Evolutionary conservation across 2,113 vertebrate genomes (phyloP).

Genomic region (Acrocephalus arundinaceus): DNA sequence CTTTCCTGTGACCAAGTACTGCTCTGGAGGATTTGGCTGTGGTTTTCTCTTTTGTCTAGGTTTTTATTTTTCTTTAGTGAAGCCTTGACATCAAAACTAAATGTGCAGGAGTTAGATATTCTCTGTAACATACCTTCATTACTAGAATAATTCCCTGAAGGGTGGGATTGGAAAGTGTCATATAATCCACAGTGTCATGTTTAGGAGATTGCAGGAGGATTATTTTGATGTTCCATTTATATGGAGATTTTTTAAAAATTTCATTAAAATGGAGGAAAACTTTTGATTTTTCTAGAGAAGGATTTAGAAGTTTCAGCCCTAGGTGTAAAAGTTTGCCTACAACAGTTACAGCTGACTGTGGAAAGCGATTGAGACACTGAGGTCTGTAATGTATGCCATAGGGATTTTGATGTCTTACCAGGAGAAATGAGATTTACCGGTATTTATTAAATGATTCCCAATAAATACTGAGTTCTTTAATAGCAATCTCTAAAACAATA

Average conservation of each 20-base stretch:
- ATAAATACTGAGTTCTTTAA: neutral
- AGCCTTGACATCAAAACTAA: neutral
- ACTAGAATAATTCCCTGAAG: neutral
- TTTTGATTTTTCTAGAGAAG: neutral
- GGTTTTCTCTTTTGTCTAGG: neutral
- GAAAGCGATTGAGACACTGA: neutral
- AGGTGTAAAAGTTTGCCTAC: neutral
- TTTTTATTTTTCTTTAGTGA: neutral
- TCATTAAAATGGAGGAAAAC: neutral
- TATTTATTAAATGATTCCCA: neutral
- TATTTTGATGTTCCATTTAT: neutral
- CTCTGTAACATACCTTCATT: neutral
- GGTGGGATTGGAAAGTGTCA: neutral
- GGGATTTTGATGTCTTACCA: neutral
- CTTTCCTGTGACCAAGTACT: conserved; percentile 27
- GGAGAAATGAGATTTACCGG: neutral
- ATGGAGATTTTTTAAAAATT: too few species aligned
- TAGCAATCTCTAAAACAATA: neutral
- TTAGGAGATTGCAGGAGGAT: neutral
- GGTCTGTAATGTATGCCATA: neutral
- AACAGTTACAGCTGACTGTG: neutral
- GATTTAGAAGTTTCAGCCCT: neutral
- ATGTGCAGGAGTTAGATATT: neutral
- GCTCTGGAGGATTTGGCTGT: neutral
- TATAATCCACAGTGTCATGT: neutral